A percentile compares a stretch with the other conserved stretches of the same genome.
phyloP scores from a whole-genome alignment of 2,113 vertebrate genomes.

The Amphiprion percula region DNA sequence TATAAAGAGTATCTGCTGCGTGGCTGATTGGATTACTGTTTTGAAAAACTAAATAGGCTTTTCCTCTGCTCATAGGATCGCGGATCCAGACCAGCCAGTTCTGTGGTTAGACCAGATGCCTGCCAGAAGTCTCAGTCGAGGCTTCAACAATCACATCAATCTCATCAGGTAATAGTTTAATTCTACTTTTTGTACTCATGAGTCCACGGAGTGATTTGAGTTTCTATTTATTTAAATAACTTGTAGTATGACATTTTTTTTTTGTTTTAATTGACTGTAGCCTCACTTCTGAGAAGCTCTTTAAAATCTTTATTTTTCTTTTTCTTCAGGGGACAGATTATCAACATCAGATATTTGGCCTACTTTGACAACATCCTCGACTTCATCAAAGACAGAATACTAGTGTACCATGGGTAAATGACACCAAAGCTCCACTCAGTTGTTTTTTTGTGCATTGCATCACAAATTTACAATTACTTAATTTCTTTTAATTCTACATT shows the following conservation, averaged over 20 bases:
- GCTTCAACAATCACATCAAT: slow-evolving; percentile 99
- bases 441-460: neutral
- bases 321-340: slow-evolving; percentile 92
- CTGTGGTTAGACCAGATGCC: slow-evolving; percentile 99
- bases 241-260: no score
- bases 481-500: neutral
- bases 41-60: slow-evolving; percentile 9
- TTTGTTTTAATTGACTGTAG: neutral
- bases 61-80: slow-evolving; percentile 85
- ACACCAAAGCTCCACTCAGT: neutral
- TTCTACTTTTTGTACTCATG: no score
- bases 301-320: neutral
- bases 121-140: slow-evolving; percentile 92
- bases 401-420: slow-evolving; percentile 95
- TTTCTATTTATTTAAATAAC: no score
- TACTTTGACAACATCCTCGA: slow-evolving; percentile 97
- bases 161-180: slow-evolving; percentile 89
- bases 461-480: neutral
- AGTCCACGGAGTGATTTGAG: no score
- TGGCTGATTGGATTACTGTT: neutral
- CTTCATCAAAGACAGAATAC: slow-evolving; percentile 98
- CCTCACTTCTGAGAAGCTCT: neutral
- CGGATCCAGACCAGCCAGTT: slow-evolving; percentile 97
- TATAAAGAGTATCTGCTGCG: neutral
- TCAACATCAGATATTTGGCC: slow-evolving; percentile 96